Percentiles rank a stretch among this genome's conserved stretches.
Evolutionary conservation across 1,140 invertebrate genomes (phyloP).

Genomic region (Episyrphus balteatus): DNA sequence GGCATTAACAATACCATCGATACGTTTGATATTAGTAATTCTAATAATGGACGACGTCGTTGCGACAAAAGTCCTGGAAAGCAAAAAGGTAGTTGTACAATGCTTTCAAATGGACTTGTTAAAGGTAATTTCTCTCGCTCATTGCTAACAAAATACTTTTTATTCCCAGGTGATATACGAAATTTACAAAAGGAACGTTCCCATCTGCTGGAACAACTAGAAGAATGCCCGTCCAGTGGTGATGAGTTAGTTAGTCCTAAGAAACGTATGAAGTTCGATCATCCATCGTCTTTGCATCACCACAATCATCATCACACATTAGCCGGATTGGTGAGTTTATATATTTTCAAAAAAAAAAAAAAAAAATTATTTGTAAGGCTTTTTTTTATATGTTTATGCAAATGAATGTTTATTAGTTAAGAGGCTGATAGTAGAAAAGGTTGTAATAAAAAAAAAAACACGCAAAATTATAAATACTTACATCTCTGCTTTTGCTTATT

Average conservation of each 20-base stretch:
- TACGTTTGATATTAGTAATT: slow-evolving; percentile 12
- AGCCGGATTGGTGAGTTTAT: slow-evolving; percentile 15
- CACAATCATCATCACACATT: slow-evolving; percentile 25
- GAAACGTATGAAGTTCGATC: slow-evolving; percentile 52
- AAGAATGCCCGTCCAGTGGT: slow-evolving; percentile 60
- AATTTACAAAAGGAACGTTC: slow-evolving; percentile 60
- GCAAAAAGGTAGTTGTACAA: slow-evolving; percentile 19
- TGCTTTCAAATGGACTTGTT: background rate
- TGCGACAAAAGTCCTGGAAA: slow-evolving; percentile 29
- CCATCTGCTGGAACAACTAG: slow-evolving; percentile 56
- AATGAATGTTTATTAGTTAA: no score
- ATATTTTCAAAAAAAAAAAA: no score
- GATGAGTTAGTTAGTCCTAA: slow-evolving; percentile 54
- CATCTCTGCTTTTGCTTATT: no score
- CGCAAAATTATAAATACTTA: background rate
- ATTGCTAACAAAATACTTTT: background rate
- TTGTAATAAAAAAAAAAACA: background rate
- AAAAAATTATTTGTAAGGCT: no score
- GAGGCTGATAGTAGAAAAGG: background rate
- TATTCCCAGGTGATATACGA: slow-evolving; percentile 40
- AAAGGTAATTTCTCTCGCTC: background rate
- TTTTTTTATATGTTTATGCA: no score
- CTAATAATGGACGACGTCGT: slow-evolving; percentile 19
- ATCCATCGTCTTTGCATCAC: slow-evolving; percentile 31
- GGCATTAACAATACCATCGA: slow-evolving; percentile 13